phyloP scores from a whole-genome alignment of 2,797 vertebrate genomes.

The Hapalemur alaotrensis region DNA sequence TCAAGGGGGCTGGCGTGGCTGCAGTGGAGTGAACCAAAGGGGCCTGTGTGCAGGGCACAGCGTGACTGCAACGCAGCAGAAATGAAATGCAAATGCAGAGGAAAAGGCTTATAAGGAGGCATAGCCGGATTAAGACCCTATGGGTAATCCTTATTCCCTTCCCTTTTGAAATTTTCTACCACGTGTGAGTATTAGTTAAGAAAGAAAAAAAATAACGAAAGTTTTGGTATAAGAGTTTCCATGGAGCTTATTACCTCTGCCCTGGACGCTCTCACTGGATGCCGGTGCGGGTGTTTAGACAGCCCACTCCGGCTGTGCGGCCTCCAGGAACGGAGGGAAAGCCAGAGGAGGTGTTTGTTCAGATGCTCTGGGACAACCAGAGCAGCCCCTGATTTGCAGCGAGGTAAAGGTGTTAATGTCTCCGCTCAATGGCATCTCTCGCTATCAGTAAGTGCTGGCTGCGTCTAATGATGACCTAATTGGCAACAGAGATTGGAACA shows the following conservation, averaged over 20 bases:
- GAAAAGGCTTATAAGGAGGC: background rate
- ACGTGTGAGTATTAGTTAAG: background rate
- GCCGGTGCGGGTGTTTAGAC: background rate
- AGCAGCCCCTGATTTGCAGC: slow-evolving; percentile 31
- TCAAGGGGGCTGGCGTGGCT: background rate
- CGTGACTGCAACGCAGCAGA: background rate
- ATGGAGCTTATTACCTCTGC: background rate
- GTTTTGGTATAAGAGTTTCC: background rate
- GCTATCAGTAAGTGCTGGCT: background rate
- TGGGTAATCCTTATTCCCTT: background rate
- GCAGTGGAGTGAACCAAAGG: background rate
- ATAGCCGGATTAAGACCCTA: background rate
- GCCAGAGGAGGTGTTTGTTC: background rate
- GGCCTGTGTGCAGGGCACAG: background rate
- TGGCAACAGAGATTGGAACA: slow-evolving; percentile 55
- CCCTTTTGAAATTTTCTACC: background rate
- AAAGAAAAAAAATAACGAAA: background rate
- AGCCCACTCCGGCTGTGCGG: background rate
- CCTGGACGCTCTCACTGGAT: background rate
- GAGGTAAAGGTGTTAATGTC: slow-evolving; percentile 35
- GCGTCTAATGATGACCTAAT: slow-evolving; percentile 25
- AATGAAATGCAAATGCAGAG: background rate
- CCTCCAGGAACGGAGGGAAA: background rate
- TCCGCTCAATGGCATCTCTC: background rate
- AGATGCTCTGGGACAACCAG: background rate